Percentiles rank a stretch among this genome's conserved stretches.
Evolutionary conservation across 2,113 vertebrate genomes (phyloP).

Genomic region (Psilopsiagon aurifrons): DNA sequence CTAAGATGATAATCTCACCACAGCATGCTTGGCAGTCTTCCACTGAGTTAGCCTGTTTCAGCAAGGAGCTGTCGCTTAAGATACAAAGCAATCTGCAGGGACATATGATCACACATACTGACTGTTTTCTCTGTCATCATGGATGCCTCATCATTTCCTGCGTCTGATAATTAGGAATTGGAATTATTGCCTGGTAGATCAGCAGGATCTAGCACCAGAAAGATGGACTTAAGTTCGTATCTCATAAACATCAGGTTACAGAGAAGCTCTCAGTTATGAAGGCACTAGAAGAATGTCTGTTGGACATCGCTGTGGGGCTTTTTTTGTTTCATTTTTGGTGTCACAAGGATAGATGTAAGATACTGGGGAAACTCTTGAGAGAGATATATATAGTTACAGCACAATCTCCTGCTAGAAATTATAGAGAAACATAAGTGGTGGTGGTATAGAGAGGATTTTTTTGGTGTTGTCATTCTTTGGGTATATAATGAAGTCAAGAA

Average conservation of each 20-base stretch:
- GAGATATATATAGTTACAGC: background rate
- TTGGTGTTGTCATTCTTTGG: background rate
- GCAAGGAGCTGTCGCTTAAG: conserved; percentile 66
- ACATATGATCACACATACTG: conserved; percentile 67
- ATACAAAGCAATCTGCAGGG: conserved; percentile 69
- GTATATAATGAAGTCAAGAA: conserved; percentile 4
- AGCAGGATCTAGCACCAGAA: conserved; percentile 41
- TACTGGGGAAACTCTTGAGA: background rate
- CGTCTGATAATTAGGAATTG: conserved; percentile 56
- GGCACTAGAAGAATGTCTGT: background rate
- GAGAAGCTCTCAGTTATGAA: background rate
- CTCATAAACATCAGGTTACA: background rate
- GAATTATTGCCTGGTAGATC: conserved; percentile 34
- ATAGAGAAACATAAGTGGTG: background rate
- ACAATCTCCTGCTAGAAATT: background rate
- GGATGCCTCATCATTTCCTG: conserved; percentile 64
- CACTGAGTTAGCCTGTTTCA: conserved; percentile 65
- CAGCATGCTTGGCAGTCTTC: conserved; percentile 64
- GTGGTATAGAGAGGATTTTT: background rate
- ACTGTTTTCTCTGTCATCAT: conserved; percentile 68
- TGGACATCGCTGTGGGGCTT: background rate
- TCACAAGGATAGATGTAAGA: background rate
- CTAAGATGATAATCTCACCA: conserved; percentile 68
- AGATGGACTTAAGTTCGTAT: background rate
- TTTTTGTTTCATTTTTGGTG: background rate